Percentiles rank a stretch among this genome's conserved stretches.
phyloP scores from a whole-genome alignment of 2,797 vertebrate species.

The Holocentrus rufus region DNA sequence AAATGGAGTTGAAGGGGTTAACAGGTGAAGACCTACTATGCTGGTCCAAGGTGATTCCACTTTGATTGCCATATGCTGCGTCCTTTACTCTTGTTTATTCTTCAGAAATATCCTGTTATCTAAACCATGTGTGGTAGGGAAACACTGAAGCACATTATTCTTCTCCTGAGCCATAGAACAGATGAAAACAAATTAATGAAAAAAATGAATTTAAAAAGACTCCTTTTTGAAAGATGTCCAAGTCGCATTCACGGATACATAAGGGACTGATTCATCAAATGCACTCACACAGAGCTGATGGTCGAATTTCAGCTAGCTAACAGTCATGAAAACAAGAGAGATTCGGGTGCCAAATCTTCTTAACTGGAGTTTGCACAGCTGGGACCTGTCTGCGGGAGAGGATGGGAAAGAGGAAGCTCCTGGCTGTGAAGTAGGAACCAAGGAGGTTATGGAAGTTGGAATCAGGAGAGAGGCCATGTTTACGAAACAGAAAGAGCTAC shows the following conservation, averaged over 20 bases:
- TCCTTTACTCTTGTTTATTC: constrained; percentile 41
- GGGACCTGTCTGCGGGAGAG: constrained; percentile 48
- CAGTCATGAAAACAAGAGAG: constrained; percentile 60
- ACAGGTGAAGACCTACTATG: neutral
- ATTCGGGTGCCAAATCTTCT: constrained; percentile 45
- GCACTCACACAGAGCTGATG: constrained; percentile 51
- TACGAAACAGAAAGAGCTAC: constrained; percentile 28
- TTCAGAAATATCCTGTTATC: constrained; percentile 37
- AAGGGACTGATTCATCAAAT: constrained; percentile 73
- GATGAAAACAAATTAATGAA: constrained; percentile 47
- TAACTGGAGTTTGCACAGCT: constrained; percentile 62
- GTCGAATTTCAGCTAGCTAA: constrained; percentile 65
- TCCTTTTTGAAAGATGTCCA: constrained; percentile 51
- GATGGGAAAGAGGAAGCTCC: constrained; percentile 55
- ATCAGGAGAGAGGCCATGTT: constrained; percentile 42
- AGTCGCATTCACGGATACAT: constrained; percentile 54
- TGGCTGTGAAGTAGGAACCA: constrained; percentile 53
- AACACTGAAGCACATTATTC: constrained; percentile 55
- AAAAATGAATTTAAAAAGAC: constrained; percentile 53
- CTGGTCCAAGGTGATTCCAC: constrained; percentile 34
- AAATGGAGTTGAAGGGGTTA: too few relatives aligned
- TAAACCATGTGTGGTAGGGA: constrained; percentile 49
- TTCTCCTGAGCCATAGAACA: constrained; percentile 47
- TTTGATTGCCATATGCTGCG: constrained; percentile 54
- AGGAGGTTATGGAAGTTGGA: constrained; percentile 32